Evolutionary conservation across 2,797 vertebrate species (phyloP), one percentile per base, ranked within the genome.

Genomic region (Hyperoplus lanceolatus): DNA sequence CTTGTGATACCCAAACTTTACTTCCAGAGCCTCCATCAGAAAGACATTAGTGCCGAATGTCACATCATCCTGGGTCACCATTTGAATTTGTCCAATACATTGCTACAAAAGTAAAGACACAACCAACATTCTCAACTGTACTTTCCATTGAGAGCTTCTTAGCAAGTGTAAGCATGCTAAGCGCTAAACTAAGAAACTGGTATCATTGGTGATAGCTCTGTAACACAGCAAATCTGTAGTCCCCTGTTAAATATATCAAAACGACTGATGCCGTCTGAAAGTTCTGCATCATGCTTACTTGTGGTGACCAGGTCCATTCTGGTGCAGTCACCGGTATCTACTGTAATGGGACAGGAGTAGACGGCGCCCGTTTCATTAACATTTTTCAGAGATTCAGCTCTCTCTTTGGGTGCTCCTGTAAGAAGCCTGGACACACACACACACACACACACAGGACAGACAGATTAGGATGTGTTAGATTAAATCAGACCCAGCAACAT

Each of bases 301-400:
- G 85, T 90, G 86, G 88, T 92, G 70, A 96, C 87, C 77, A 99
- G 95, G 89, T 96, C 79, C 83, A 99, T 96, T 66, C 96, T 94
- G 87, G 93, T 80, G 90, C 98, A 99, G 94, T 99, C 98, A 0
- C 69, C 3, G 2, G 80, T 73, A 16, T 80, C 69, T 0, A 70
- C 70, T 2, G 91, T 96, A 48, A 99, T 86, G 57, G 98, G 98
- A 73, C 98, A 99, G 77, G 95, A 94, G 81, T 98, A 99, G 70
- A 98, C 93, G 0, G 96, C 97, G 0, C 98, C 98, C 0, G 97
- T 98, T 70, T 96, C 95, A 0, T 96, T 97, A 78, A 96, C 93
- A 1, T 95, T 91, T 41, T 79, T 90, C 15, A 94, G 85, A 0
- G 89, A 81, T 6, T 83, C 4, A 0, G 96, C 94, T 29, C 91